Evolutionary conservation across 2,797 vertebrate species (phyloP).

Genomic region (Merluccius polli): DNA sequence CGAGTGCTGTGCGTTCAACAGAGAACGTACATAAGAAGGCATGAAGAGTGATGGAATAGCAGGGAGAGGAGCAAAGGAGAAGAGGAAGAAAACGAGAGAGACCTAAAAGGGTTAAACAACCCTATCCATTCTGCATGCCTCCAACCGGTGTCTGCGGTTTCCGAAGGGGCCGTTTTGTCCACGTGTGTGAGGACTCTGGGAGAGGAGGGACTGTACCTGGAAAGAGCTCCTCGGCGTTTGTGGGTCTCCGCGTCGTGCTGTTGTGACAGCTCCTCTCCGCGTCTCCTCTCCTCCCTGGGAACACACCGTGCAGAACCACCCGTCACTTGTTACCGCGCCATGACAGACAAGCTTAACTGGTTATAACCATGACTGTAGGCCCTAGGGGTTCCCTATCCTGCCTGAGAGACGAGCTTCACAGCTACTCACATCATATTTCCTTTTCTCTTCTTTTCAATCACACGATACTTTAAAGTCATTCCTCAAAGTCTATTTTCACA

Average conservation of each 20-base stretch:
- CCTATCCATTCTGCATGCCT: not conserved
- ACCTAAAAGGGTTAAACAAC: not conserved
- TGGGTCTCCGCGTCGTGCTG: conserved; percentile 29
- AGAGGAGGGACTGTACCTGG: conserved; percentile 43
- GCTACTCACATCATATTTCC: not conserved
- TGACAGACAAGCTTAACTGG: not conserved
- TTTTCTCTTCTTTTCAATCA: not conserved
- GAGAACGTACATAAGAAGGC: not conserved
- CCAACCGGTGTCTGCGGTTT: not conserved
- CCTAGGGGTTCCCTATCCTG: not conserved
- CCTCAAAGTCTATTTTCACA: too few species aligned
- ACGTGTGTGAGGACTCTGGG: not conserved
- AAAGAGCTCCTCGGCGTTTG: conserved; percentile 22
- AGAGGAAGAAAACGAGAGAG: conserved; percentile 4
- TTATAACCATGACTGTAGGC: not conserved
- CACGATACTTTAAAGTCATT: too few species aligned
- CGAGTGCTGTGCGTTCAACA: not conserved
- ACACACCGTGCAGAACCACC: conserved; percentile 24
- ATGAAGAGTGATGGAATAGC: not conserved
- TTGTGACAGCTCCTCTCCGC: conserved; percentile 39
- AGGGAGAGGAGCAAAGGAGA: not conserved
- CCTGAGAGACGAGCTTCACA: not conserved
- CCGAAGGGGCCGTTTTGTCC: not conserved
- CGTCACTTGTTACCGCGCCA: not conserved
- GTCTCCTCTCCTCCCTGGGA: conserved; percentile 48